These are phyloP conservation scores for Ceyx cyanopectus DNA, from an alignment of 2,113 vertebrate species.

Conservation along the genomic window DNA sequence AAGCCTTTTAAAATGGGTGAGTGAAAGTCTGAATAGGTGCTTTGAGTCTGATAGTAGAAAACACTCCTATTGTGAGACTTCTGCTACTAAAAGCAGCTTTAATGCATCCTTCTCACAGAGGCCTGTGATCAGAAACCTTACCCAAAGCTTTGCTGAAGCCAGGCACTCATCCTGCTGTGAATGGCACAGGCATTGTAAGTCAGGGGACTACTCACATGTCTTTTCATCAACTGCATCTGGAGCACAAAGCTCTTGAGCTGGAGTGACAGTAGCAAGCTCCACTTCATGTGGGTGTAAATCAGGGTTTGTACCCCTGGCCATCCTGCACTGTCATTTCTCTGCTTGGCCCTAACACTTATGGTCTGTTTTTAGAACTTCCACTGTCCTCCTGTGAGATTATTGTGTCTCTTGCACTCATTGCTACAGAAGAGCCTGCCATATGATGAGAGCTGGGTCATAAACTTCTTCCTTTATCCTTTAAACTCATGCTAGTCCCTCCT, in stretches of 20 bases:
- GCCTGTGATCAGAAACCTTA: neutral
- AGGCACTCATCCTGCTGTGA: neutral
- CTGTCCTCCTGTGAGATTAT: neutral
- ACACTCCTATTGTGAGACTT: neutral
- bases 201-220: neutral
- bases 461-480: neutral
- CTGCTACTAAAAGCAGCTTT: neutral
- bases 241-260: neutral
- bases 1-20: neutral
- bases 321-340: neutral
- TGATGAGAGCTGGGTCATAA: neutral
- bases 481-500: neutral
- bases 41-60: neutral
- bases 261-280: neutral
- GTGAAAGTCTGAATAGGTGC: neutral
- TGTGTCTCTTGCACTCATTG: neutral
- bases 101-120: neutral
- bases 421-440: neutral
- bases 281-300: neutral
- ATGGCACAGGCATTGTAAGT: neutral
- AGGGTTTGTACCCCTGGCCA: neutral
- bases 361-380: neutral
- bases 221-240: neutral
- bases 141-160: neutral
- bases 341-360: neutral